Percentiles rank a stretch among this genome's conserved stretches.
Conservation (phyloP, 1,140 invertebrate genomes). For the Saccostrea cuccullata region DNA sequence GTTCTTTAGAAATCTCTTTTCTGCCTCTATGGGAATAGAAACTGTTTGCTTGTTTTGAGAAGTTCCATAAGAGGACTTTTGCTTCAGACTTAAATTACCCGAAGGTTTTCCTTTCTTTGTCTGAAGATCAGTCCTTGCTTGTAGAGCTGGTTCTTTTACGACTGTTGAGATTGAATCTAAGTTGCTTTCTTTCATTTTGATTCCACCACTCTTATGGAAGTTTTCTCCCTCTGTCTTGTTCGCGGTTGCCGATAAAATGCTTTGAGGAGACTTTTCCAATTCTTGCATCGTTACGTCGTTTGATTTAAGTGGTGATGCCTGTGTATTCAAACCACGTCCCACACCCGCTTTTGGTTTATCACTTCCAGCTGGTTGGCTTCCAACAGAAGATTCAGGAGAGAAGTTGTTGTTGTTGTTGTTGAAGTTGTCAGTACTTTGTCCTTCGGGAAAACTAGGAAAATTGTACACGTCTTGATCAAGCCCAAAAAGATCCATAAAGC, state of each 20-base stretch:
- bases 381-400: too few relatives aligned
- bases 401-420: too few relatives aligned
- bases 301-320: slow-evolving; percentile 15
- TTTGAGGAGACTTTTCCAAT: not conserved
- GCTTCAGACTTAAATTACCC: not conserved
- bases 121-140: not conserved
- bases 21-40: slow-evolving; percentile 19
- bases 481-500: not conserved
- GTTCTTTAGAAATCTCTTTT: slow-evolving; percentile 1
- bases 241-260: not conserved
- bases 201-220: not conserved
- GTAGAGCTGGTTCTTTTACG: not conserved
- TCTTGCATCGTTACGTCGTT: not conserved
- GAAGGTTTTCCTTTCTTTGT: not conserved
- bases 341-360: not conserved
- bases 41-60: not conserved
- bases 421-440: not conserved
- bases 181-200: not conserved
- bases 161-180: too few relatives aligned
- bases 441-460: not conserved
- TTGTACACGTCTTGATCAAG: not conserved
- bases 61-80: not conserved
- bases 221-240: not conserved
- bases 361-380: not conserved
- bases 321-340: not conserved